Evolutionary conservation across 1,140 invertebrate genomes (phyloP).

Genomic region (Rhopalosiphum padi): DNA sequence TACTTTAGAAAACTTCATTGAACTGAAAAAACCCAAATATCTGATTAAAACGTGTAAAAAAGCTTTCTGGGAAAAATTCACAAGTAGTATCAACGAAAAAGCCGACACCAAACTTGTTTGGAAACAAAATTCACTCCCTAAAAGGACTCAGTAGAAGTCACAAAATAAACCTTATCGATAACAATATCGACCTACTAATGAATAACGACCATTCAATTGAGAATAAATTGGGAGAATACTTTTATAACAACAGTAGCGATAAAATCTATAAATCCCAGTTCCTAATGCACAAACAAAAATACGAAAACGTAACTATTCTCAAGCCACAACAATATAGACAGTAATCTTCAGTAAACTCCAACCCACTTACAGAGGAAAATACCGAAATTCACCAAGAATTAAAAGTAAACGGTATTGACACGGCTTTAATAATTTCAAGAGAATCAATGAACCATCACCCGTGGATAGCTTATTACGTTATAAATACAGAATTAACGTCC

Average conservation of each 20-base stretch:
- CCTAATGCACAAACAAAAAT: background rate
- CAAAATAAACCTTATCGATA: background rate
- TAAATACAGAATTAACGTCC: no score
- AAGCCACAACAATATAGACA: no score
- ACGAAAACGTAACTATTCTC: background rate
- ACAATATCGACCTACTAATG: background rate
- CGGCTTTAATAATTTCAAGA: no score
- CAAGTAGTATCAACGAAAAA: background rate
- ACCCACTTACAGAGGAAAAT: no score
- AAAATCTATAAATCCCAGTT: background rate
- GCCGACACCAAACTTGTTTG: background rate
- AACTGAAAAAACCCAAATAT: background rate
- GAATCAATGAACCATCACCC: no score
- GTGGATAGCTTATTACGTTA: no score
- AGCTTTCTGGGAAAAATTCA: background rate
- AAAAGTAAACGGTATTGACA: no score
- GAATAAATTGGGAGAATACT: background rate
- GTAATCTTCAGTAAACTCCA: no score
- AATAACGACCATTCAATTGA: background rate
- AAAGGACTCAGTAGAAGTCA: background rate
- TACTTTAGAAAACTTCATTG: no score
- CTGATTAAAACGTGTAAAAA: background rate
- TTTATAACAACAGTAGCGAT: background rate
- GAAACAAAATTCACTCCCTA: background rate
- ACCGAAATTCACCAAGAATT: no score